These are phyloP conservation scores for Nettapus auritus DNA, from an alignment of 2,113 vertebrate species.

Conservation along the genomic window DNA sequence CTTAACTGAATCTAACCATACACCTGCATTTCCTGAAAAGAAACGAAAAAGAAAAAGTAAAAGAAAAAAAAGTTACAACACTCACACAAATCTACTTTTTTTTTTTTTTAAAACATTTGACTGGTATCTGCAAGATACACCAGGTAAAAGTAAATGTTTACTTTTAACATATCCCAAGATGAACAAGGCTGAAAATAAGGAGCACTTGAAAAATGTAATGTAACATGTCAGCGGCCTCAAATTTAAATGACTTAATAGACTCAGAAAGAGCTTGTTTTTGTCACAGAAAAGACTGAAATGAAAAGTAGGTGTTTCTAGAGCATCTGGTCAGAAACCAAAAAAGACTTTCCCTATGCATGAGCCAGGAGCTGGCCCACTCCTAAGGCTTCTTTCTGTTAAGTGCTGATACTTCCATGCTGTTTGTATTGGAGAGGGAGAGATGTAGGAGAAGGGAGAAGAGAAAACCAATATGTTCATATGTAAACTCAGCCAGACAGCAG, in stretches of 20 bases:
- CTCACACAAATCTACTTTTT: background rate
- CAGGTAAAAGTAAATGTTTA: conserved; percentile 40
- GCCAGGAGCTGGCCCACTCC: background rate
- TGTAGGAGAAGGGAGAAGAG: background rate
- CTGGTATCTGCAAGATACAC: background rate
- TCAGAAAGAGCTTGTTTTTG: conserved; percentile 32
- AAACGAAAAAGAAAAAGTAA: background rate
- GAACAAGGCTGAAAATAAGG: conserved; percentile 42
- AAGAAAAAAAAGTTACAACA: background rate
- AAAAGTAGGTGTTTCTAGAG: conserved; percentile 32
- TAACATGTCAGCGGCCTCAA: conserved; percentile 45
- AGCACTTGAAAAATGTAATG: conserved; percentile 47
- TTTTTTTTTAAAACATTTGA: background rate
- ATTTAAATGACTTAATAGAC: conserved; percentile 48
- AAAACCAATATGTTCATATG: conserved; percentile 9
- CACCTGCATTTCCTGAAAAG: background rate
- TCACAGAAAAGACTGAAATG: conserved; percentile 1
- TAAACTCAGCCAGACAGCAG: conserved; percentile 37
- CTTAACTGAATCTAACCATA: background rate
- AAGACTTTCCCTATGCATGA: background rate
- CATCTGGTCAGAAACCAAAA: conserved; percentile 17
- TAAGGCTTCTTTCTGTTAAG: background rate
- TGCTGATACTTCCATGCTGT: background rate
- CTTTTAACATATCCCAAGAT: conserved; percentile 49
- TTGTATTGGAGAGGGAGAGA: background rate